Base-by-base conservation (phyloP, 2,888 invertebrate genomes). In the Candidula unifasciata region DNA sequence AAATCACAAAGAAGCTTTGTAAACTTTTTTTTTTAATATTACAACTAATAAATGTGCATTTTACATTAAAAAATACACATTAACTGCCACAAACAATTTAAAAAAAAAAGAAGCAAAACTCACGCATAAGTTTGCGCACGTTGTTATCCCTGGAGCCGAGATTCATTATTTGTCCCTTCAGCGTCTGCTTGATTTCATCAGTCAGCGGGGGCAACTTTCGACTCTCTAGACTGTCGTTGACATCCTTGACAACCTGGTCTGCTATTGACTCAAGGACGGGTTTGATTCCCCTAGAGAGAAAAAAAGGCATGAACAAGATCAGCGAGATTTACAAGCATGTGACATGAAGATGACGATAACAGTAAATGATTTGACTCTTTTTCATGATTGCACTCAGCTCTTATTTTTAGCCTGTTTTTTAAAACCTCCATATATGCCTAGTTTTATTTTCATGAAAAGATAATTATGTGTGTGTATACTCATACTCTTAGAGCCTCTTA, bases 61-160 rank as follows among this genome's bases (percentile, higher is more conserved):
- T 60, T 21, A 60, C 60, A 60, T 5, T 60, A 60, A 5, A 13
- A 60, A 60, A 21, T 54, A 18, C 60, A 60, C 60, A 24, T 5
- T 21, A 60, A 60, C 60, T 5, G 3, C 5, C 21, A 21, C 10
- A 5, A 60, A 60, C 18, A 21, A 13, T n/a, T 18, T 5, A 60
- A n/a, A 2, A 60, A 60, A 44, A 44, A 44, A 44, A 44, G 30
- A 54, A 54, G 3, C 57, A 5, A 5, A 33, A 96, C 96, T 96
- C 93, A 97, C 97, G 95, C 89, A 97, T 96, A 88, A 97, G 95
- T 89, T 95, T 95, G 86, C 96, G 95, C 85, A 98, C 96, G 91
- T 96, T 96, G 93, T 97, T 96, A 52, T 96, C 96, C 0, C 96
- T 95, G 88, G 95, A 95, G 0, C 95, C 94, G 16, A 94, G 89